Evolutionary conservation across 53 echinoderm and acorn worm species (phyloP), one percentile per base, ranked within the genome.

Genomic region (Actinopyga echinites): DNA sequence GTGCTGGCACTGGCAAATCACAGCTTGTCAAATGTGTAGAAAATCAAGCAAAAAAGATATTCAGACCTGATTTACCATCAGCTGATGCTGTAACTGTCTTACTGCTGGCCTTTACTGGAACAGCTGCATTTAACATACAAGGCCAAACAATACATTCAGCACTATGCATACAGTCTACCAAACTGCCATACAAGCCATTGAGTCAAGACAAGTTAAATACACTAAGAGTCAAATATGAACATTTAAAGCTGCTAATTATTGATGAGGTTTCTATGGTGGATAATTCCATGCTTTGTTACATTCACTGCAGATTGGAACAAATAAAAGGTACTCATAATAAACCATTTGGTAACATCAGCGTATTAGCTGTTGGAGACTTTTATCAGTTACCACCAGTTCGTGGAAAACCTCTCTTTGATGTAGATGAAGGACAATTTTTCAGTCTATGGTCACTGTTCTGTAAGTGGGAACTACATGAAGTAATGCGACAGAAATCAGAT

Each of bases 1-100:
- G 90, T 57, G 86, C 86, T 30, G 82, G 86, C 25, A 86, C 81
- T 13, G 74, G 86, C 15, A 90, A 89, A 79, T 85, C 79, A 8
- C 69, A 83, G 25, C 53, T 90, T 23, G 78, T 87, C 24, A 55
- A 79, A 57, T 55, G 56, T 31, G 29, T 57, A 79, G 21, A 79
- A 54, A 30, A 79, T 56, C 20, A 79, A 31, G 79, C 35, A 20
- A 34, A 79, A 13, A 55, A 79, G 21, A 79, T 79, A 25, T 57
- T 79, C 21, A 79, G 58, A 33, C 30, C 33, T 17, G n/a, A 55
- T 32, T 33, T 55, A 9, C 56, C 30, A 24, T 55, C 79, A 56
- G 56, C 79, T 55, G 79, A 64, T 56, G 38, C 32, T 54, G 36
- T 65, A 7, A 81, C 80, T 33, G 84, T 84, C 8, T 56, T 84